A percentile compares a stretch with the other conserved stretches of the same genome.
Evolutionary conservation across 2,113 vertebrate species (phyloP).

Genomic region (Oreochromis spilurus): DNA sequence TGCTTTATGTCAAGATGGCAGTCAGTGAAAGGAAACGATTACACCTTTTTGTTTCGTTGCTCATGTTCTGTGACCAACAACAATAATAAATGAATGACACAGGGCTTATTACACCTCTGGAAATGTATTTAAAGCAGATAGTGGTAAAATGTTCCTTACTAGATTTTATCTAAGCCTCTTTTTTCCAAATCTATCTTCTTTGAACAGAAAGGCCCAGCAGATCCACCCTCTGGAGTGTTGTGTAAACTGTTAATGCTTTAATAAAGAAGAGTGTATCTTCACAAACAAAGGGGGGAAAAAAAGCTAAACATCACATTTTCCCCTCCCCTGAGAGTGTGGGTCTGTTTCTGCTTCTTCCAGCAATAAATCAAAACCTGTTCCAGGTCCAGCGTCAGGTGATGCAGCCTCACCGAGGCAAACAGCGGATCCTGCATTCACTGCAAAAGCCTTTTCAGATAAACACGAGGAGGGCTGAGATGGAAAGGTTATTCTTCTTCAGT

Average conservation of each 20-base stretch:
- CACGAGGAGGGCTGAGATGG: not conserved
- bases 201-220: not conserved
- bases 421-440: not conserved
- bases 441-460: slow-evolving; percentile 7
- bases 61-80: not conserved
- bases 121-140: not conserved
- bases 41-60: not conserved
- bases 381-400: slow-evolving; percentile 26
- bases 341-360: slow-evolving; percentile 62
- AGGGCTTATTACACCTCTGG: not conserved
- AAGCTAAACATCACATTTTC: slow-evolving; percentile 56
- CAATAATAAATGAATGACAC: not conserved
- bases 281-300: slow-evolving; percentile 41
- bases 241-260: slow-evolving; percentile 30
- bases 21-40: not conserved
- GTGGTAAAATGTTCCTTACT: not conserved
- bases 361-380: slow-evolving; percentile 71
- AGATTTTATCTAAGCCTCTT: not conserved
- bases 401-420: not conserved
- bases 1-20: not conserved
- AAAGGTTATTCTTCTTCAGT: not conserved
- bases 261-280: slow-evolving; percentile 46
- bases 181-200: not conserved
- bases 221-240: not conserved
- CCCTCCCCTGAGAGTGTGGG: slow-evolving; percentile 45